phyloP scores from a whole-genome alignment of 2,797 vertebrate species.

The Trematomus bernacchii region DNA sequence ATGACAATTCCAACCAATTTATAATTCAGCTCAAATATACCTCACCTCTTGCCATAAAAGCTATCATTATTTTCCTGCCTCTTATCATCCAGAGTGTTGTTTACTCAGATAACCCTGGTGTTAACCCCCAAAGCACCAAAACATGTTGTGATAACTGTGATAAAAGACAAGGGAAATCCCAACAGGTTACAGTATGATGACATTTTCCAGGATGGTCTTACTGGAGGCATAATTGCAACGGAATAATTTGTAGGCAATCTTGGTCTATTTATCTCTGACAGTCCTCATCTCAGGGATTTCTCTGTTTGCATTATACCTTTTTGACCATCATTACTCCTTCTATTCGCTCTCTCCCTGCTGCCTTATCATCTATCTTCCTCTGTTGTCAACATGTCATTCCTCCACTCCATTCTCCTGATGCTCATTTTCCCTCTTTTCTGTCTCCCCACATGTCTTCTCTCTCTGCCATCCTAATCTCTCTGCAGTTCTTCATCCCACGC shows the following conservation, averaged over 20 bases:
- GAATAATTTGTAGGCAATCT: slow-evolving; percentile 62
- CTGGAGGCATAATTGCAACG: slow-evolving; percentile 35
- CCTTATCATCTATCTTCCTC: slow-evolving; percentile 66
- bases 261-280: slow-evolving; percentile 55
- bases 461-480: slow-evolving; percentile 31
- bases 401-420: slow-evolving; percentile 45
- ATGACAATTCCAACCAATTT: not conserved
- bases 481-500: slow-evolving; percentile 32
- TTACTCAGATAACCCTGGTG: not conserved
- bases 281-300: slow-evolving; percentile 48
- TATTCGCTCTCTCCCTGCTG: slow-evolving; percentile 34
- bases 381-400: slow-evolving; percentile 64
- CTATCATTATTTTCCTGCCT: not conserved
- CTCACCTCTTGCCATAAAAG: not conserved
- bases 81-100: not conserved
- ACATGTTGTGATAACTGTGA: slow-evolving; percentile 18
- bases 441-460: slow-evolving; percentile 21
- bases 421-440: slow-evolving; percentile 42
- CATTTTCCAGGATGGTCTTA: slow-evolving; percentile 25
- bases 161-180: slow-evolving; percentile 15
- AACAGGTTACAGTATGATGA: not conserved
- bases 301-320: slow-evolving; percentile 57
- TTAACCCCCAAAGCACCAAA: not conserved
- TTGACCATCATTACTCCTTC: slow-evolving; percentile 52
- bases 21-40: not conserved